phyloP scores from a whole-genome alignment of 2,888 invertebrate genomes.

The Oscheius sp. region DNA sequence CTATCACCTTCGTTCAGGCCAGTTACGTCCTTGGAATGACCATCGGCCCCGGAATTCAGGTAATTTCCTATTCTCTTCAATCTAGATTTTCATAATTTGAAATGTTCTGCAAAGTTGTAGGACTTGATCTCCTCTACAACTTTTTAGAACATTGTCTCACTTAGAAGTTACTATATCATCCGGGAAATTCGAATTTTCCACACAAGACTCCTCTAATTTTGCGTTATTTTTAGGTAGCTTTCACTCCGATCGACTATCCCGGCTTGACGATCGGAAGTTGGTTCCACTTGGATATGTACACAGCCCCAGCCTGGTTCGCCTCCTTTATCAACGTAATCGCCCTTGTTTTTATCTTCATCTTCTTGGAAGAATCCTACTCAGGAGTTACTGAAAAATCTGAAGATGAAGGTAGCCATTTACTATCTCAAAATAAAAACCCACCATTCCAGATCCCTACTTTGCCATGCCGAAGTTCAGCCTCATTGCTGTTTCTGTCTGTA shows the following conservation, averaged over 20 bases:
- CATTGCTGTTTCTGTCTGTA: slow-evolving; percentile 46
- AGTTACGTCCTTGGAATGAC: slow-evolving; percentile 54
- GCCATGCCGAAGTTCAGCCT: slow-evolving; percentile 50
- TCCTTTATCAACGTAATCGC: slow-evolving; percentile 48
- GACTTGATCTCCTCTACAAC: too few species aligned
- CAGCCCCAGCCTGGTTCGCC: slow-evolving; percentile 58
- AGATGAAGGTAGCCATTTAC: slow-evolving; percentile 28
- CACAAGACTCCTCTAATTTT: too few species aligned
- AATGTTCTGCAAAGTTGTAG: too few species aligned
- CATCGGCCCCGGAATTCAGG: slow-evolving; percentile 52
- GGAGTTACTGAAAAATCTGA: slow-evolving; percentile 41
- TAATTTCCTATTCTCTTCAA: background rate
- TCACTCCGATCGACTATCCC: slow-evolving; percentile 56
- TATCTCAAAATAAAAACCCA: background rate
- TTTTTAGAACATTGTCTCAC: too few species aligned
- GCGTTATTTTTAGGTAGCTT: slow-evolving; percentile 56
- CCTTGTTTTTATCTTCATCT: slow-evolving; percentile 47
- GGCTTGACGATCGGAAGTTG: slow-evolving; percentile 30
- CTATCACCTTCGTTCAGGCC: slow-evolving; percentile 52
- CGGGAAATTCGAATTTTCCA: too few species aligned
- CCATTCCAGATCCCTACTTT: slow-evolving; percentile 45
- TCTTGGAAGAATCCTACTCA: slow-evolving; percentile 47
- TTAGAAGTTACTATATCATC: too few species aligned
- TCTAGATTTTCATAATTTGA: too few species aligned
- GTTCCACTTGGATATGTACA: slow-evolving; percentile 58